phyloP scores from a whole-genome alignment of 2,113 vertebrate genomes.

The Chrysochloris asiatica region DNA sequence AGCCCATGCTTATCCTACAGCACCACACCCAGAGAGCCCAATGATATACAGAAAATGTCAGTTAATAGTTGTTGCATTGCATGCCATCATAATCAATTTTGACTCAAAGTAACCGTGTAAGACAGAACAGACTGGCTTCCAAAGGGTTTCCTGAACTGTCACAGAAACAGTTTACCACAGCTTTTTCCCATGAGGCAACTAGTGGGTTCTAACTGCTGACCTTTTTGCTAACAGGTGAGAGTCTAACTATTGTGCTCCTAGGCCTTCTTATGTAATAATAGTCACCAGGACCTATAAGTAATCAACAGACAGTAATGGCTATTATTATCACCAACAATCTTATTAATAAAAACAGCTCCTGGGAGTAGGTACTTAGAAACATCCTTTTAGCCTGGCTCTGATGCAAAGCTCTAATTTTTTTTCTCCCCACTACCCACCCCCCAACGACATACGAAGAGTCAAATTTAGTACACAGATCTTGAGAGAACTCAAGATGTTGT shows the following conservation, averaged over 20 bases:
- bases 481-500: neutral
- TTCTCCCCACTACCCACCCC: neutral
- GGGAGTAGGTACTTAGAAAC: neutral
- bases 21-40: no score
- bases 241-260: neutral
- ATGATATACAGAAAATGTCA: neutral
- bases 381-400: neutral
- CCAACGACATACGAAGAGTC: neutral
- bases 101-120: neutral
- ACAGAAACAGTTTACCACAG: neutral
- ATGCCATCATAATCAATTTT: neutral
- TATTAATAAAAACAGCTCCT: slow-evolving; percentile 24
- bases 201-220: neutral
- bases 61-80: neutral
- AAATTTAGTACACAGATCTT: slow-evolving; percentile 35
- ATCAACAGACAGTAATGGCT: neutral
- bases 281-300: neutral
- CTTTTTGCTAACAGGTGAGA: neutral
- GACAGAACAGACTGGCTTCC: neutral
- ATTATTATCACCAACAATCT: neutral
- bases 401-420: slow-evolving; percentile 1
- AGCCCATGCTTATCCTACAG: no score
- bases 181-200: neutral
- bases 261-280: neutral
- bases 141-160: neutral